These are phyloP conservation scores for Mobula birostris DNA, from an alignment of 2,113 vertebrate species.

Conservation along the genomic window DNA sequence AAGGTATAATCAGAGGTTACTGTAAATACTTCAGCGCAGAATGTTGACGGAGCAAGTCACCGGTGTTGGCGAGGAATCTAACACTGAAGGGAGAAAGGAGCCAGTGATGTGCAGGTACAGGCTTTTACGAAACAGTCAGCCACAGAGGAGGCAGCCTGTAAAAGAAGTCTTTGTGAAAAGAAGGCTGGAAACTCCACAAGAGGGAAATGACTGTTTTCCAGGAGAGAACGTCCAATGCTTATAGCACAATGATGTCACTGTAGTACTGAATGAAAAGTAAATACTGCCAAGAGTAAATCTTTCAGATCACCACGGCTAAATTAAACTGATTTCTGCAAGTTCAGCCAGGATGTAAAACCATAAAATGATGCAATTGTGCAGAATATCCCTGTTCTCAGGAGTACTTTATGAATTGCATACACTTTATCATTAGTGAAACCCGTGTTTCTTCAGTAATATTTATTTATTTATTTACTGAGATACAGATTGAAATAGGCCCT, in stretches of 20 bases:
- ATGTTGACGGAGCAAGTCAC: conserved; percentile 23
- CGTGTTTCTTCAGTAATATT: background rate
- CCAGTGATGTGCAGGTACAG: conserved; percentile 31
- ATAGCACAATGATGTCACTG: conserved; percentile 34
- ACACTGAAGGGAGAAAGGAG: conserved; percentile 28
- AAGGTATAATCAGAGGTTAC: conserved; percentile 32
- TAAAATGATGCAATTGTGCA: conserved; percentile 28
- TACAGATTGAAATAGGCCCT: no score
- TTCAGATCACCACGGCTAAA: conserved; percentile 19
- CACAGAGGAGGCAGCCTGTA: conserved; percentile 12
- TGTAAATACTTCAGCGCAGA: conserved; percentile 26
- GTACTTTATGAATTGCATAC: background rate
- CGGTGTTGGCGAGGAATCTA: conserved; percentile 27
- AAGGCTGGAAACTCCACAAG: conserved; percentile 28
- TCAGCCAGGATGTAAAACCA: conserved; percentile 26
- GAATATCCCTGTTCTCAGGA: background rate
- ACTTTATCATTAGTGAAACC: background rate
- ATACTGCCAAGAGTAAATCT: conserved; percentile 30
- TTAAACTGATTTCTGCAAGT: conserved; percentile 22
- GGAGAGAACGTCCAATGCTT: conserved; percentile 1
- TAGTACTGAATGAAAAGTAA: conserved; percentile 32
- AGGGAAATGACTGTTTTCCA: conserved; percentile 37
- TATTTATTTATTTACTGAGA: no score
- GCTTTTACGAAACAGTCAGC: conserved; percentile 24
- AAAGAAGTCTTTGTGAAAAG: conserved; percentile 1